Conservation (phyloP, 1,140 invertebrate genomes). For the Sipha flava region DNA sequence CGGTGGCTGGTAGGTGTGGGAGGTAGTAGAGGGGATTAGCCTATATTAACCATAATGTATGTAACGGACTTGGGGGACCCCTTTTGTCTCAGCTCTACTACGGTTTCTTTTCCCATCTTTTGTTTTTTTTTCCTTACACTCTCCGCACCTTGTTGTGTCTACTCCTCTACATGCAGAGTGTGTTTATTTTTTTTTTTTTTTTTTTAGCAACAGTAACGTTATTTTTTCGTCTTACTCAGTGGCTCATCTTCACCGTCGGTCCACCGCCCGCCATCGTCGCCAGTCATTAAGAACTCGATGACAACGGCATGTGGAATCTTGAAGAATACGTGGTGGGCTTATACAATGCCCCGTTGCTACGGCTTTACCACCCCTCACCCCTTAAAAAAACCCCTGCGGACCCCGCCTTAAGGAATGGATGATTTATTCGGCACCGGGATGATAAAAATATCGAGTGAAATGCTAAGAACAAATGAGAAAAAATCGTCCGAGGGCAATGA, state of each 20-base stretch:
- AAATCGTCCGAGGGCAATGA: constrained; percentile 1
- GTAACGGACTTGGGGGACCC: constrained; percentile 29
- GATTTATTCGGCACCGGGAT: not conserved
- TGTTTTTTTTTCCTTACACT: not conserved
- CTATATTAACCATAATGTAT: constrained; percentile 33
- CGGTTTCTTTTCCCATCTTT: not conserved
- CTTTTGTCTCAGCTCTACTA: constrained; percentile 30
- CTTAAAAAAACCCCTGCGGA: too few relatives aligned
- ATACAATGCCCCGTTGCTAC: not conserved
- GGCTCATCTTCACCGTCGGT: not conserved
- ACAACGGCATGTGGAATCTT: constrained; percentile 27
- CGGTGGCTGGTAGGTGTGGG: not conserved
- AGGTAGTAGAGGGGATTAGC: constrained; percentile 16
- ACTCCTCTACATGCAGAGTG: not conserved
- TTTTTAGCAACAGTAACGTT: constrained; percentile 1
- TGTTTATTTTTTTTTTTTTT: constrained; percentile 7
- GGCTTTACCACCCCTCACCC: not conserved
- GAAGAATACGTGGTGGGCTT: not conserved
- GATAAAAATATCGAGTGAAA: constrained; percentile 23
- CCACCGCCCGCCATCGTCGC: not conserved
- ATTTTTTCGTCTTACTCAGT: not conserved
- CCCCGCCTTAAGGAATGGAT: not conserved
- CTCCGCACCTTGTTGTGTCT: not conserved
- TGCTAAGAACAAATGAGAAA: constrained; percentile 2
- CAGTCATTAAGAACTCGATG: constrained; percentile 20